Evolutionary conservation across 2,888 invertebrate species (phyloP).

Genomic region (Crioceris asparagi): DNA sequence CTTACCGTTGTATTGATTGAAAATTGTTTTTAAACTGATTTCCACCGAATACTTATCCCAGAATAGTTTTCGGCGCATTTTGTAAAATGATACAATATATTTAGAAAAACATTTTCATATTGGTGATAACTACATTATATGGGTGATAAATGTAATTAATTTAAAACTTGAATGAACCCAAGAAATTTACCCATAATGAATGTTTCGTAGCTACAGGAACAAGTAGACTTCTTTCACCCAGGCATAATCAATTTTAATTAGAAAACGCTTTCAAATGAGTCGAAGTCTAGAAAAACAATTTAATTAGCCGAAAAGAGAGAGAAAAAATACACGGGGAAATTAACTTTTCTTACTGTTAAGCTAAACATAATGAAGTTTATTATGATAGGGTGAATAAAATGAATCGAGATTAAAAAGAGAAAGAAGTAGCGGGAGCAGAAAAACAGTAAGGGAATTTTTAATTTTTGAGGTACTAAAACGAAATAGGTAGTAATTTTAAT

Average conservation of each 20-base stretch:
- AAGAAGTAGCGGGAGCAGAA: slow-evolving; percentile 10
- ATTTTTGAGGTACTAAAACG: slow-evolving; percentile 37
- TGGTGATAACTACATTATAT: too few relatives aligned
- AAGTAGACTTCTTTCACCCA: too few relatives aligned
- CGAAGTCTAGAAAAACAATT: slow-evolving; percentile 22
- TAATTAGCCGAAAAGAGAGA: slow-evolving; percentile 22
- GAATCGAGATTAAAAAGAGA: slow-evolving; percentile 26
- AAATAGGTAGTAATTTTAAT: slow-evolving; percentile 39
- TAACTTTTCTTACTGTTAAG: slow-evolving; percentile 26
- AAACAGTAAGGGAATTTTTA: slow-evolving; percentile 31
- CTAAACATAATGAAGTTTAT: slow-evolving; percentile 30
- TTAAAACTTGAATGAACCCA: too few relatives aligned
- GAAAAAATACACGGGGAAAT: slow-evolving; percentile 21
- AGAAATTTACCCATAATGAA: too few relatives aligned
- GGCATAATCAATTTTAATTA: slow-evolving; percentile 21
- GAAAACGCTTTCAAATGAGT: slow-evolving; percentile 16
- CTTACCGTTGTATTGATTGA: too few relatives aligned
- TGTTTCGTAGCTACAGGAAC: too few relatives aligned
- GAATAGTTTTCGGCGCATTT: too few relatives aligned
- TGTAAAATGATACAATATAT: too few relatives aligned
- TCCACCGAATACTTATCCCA: too few relatives aligned
- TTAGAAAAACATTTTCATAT: too few relatives aligned
- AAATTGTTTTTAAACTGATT: too few relatives aligned
- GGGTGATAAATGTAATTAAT: too few relatives aligned
- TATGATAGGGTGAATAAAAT: slow-evolving; percentile 27